Conservation (phyloP, 2,113 vertebrate species). For the Passer domesticus region DNA sequence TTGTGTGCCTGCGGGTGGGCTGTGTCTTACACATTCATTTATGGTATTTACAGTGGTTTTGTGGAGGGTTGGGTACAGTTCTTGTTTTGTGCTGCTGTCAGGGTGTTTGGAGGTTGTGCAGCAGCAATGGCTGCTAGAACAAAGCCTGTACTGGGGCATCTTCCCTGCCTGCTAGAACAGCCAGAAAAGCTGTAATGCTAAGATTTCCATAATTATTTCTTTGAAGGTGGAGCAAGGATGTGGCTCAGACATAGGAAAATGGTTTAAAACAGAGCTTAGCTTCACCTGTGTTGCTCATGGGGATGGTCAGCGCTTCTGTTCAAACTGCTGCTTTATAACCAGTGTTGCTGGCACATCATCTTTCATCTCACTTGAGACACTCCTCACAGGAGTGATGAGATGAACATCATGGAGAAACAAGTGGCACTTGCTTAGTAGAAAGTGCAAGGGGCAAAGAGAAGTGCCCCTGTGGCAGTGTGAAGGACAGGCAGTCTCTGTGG, state of each 20-base stretch:
- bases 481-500: not conserved
- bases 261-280: not conserved
- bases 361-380: not conserved
- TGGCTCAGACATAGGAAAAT: not conserved
- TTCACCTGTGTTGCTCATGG: not conserved
- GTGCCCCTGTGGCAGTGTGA: not conserved
- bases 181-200: not conserved
- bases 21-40: not conserved
- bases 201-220: not conserved
- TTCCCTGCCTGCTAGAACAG: not conserved
- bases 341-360: not conserved
- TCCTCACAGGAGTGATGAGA: not conserved
- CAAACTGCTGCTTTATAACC: not conserved
- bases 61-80: not conserved
- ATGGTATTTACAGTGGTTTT: rapidly evolving
- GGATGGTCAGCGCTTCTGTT: not conserved
- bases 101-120: not conserved
- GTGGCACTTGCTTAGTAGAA: not conserved
- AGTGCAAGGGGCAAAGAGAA: not conserved
- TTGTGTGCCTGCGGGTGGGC: not conserved
- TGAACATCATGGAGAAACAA: not conserved
- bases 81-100: not conserved
- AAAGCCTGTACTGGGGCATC: not conserved
- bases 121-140: not conserved
- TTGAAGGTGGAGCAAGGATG: not conserved